Evolutionary conservation across 2,113 vertebrate species (phyloP).

Genomic region (Acinonyx jubatus): DNA sequence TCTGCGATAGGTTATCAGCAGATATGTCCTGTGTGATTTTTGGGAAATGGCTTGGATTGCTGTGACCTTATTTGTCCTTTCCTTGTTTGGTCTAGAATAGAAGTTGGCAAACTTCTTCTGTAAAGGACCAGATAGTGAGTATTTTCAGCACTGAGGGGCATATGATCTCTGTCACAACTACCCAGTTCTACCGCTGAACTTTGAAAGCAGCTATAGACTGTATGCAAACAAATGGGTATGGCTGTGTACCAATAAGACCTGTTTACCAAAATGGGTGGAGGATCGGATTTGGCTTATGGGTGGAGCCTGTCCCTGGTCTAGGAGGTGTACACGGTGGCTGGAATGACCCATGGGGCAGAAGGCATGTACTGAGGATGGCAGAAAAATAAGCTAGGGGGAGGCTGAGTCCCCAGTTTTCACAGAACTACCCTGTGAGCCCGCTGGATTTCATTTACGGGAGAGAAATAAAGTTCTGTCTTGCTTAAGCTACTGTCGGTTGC

Average conservation of each 20-base stretch:
- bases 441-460: constrained; percentile 50
- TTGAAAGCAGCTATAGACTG: background rate
- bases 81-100: background rate
- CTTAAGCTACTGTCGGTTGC: constrained; percentile 59
- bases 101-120: background rate
- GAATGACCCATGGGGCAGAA: background rate
- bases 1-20: background rate
- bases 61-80: background rate
- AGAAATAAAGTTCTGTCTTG: constrained; percentile 49
- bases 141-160: constrained; percentile 32
- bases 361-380: background rate
- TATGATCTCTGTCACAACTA: background rate
- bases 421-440: background rate
- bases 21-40: background rate
- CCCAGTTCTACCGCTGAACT: constrained; percentile 4
- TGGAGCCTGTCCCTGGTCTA: background rate
- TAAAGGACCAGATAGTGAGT: background rate
- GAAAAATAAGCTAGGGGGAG: background rate
- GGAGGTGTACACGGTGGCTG: background rate
- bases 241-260: background rate
- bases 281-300: background rate
- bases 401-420: background rate
- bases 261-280: background rate
- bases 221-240: background rate
- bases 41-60: background rate